Evolutionary conservation across 2,888 invertebrate species (phyloP).

Genomic region (Lasioglossum malachurum): DNA sequence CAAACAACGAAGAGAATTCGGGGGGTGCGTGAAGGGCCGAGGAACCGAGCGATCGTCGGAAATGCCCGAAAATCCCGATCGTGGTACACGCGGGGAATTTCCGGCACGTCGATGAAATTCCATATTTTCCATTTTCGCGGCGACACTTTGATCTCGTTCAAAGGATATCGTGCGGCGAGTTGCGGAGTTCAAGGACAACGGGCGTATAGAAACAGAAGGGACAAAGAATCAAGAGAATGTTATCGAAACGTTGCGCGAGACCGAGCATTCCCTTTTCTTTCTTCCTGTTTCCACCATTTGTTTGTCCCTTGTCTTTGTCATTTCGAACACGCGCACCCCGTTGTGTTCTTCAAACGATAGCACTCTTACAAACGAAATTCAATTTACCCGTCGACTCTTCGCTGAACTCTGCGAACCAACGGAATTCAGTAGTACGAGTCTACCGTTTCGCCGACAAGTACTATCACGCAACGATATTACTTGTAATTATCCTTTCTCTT

Average conservation of each 20-base stretch:
- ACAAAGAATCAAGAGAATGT: conserved; percentile 4
- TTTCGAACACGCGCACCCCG: conserved; percentile 9
- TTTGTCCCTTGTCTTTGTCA: conserved; percentile 20
- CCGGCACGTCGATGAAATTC: background rate
- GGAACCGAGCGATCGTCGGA: background rate
- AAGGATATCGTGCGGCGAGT: background rate
- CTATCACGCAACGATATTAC: conserved; percentile 17
- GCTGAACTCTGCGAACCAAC: background rate
- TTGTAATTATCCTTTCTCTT: background rate
- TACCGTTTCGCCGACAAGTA: background rate
- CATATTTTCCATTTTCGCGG: conserved; percentile 3
- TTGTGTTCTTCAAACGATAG: conserved; percentile 56
- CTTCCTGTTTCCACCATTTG: conserved; percentile 14
- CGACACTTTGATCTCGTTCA: conserved; percentile 10
- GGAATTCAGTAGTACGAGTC: conserved; percentile 25
- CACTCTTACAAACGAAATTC: conserved; percentile 60
- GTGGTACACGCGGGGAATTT: conserved; percentile 4
- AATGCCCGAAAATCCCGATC: background rate
- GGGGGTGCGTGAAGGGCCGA: background rate
- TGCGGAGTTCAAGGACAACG: conserved; percentile 30
- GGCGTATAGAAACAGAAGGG: background rate
- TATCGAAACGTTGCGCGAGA: conserved; percentile 38
- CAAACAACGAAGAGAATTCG: background rate
- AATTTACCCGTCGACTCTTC: conserved; percentile 63
- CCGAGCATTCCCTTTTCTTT: background rate